Evolutionary conservation across 2,797 vertebrate genomes (phyloP).

Genomic region (Chrosomus eos): DNA sequence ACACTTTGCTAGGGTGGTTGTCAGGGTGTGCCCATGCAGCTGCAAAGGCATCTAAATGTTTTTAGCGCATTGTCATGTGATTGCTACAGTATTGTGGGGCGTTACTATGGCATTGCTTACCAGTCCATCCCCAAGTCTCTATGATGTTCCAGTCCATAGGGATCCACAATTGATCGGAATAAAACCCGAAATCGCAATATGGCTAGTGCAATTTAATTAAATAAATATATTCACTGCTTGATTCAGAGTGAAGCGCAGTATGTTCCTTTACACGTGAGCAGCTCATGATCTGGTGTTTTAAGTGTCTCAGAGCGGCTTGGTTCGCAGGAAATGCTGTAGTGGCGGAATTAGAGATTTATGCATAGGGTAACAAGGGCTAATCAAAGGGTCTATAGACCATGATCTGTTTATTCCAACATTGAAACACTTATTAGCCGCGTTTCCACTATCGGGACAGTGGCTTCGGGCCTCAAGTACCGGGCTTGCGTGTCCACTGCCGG

Average conservation of each 20-base stretch:
- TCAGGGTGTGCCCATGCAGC: background rate
- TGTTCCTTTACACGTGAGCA: background rate
- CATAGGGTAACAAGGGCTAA: background rate
- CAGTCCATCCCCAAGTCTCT: background rate
- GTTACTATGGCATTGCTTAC: background rate
- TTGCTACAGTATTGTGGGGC: background rate
- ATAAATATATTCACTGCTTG: background rate
- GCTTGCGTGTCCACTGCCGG: too few relatives aligned
- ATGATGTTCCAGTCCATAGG: background rate
- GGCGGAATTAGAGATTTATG: background rate
- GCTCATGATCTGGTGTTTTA: background rate
- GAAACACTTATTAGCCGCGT: too few relatives aligned
- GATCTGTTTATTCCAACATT: background rate
- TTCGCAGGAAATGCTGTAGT: background rate
- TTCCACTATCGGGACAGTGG: too few relatives aligned
- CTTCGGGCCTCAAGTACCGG: too few relatives aligned
- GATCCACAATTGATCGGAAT: background rate
- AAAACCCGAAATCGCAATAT: background rate
- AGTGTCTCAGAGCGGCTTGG: background rate
- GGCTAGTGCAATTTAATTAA: background rate
- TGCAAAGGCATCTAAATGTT: background rate
- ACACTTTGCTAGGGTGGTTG: background rate
- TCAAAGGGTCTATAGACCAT: background rate
- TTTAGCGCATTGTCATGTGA: background rate
- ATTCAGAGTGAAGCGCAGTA: background rate